Evolutionary conservation across 2,797 vertebrate species (phyloP), one percentile per base, ranked within the genome.

Genomic region (Setipinna tenuifilis): DNA sequence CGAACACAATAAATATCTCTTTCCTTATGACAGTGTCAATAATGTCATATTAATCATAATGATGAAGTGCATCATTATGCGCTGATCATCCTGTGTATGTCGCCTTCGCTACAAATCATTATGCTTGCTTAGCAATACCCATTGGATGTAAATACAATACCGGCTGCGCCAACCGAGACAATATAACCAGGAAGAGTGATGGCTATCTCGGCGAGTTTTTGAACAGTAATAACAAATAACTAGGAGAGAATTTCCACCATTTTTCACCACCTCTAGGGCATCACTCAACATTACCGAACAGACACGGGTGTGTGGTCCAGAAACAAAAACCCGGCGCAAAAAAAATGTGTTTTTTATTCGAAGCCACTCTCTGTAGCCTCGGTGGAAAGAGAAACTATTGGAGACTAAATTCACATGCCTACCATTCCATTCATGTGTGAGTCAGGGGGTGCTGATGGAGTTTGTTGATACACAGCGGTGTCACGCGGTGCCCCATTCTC

Each of bases 41-140:
- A 78, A 78, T 78, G 71, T 78, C 71, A 78, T 78, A 44, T 78
- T 78, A 78, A 78, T 78, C 71, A 78, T 44, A 9, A 44, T 78
- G 71, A 78, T 78, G 17, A 78, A 78, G 31, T 44, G 71, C 41
- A 21, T 78, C 71, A 78, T 78, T 44, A 78, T 78, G 35, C 71
- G 71, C 71, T 35, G 68, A 71, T 71, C 68, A 35, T 17, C 68
- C 19, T 17, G 35, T 44, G 35, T 16, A 78, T 78, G 71, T 41
- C 71, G 31, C 35, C 71, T 75, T 5, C 17, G 31, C 68, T 71
- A 71, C 68, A 71, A 71, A 71, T 44, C 71, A 78, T 78, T 78
- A 78, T 44, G 68, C 28, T 71, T 71, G 68, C 68, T 78, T 78
- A 21, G 71, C 35, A 78, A 78, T 78, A 78, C 71, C 7, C 31